A percentile compares a stretch with the other conserved stretches of the same genome.
Evolutionary conservation across 2,113 vertebrate genomes (phyloP).

Genomic region (Salvelinus alpinus): DNA sequence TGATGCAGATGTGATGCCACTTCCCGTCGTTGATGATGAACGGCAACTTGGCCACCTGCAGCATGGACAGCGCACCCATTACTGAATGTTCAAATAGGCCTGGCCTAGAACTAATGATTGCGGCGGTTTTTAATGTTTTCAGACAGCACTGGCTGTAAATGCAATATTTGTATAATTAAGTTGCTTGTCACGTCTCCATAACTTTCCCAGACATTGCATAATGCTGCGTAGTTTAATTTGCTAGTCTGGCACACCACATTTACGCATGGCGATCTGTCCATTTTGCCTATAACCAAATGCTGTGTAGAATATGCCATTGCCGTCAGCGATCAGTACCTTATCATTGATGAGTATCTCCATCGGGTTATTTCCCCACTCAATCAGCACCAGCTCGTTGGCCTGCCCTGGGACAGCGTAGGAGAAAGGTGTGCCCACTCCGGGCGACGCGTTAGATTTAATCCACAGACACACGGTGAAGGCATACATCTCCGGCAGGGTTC

Average conservation of each 20-base stretch:
- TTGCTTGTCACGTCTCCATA: too few relatives aligned
- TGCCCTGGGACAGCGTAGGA: conserved; percentile 92
- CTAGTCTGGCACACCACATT: too few relatives aligned
- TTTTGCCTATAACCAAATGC: neutral
- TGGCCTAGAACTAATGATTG: neutral
- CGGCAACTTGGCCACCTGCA: conserved; percentile 93
- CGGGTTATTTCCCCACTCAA: conserved; percentile 96
- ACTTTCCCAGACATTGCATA: too few relatives aligned
- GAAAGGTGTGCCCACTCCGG: conserved; percentile 92
- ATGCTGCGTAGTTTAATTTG: too few relatives aligned
- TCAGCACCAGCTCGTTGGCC: conserved; percentile 94
- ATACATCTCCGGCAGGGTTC: conserved; percentile 95
- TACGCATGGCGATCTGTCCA: neutral
- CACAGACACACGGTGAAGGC: conserved; percentile 95
- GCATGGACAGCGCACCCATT: neutral
- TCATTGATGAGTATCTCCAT: conserved; percentile 98
- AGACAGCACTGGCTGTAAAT: too few relatives aligned
- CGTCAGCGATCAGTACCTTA: conserved; percentile 78
- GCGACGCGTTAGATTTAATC: conserved; percentile 93
- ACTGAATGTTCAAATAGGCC: neutral
- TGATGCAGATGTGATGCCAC: conserved; percentile 96
- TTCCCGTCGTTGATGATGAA: conserved; percentile 94
- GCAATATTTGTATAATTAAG: too few relatives aligned
- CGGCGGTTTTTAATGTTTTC: too few relatives aligned
- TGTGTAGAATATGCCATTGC: neutral